Base-by-base conservation (phyloP, 1,140 invertebrate genomes). In the Ceratitis capitata region DNA sequence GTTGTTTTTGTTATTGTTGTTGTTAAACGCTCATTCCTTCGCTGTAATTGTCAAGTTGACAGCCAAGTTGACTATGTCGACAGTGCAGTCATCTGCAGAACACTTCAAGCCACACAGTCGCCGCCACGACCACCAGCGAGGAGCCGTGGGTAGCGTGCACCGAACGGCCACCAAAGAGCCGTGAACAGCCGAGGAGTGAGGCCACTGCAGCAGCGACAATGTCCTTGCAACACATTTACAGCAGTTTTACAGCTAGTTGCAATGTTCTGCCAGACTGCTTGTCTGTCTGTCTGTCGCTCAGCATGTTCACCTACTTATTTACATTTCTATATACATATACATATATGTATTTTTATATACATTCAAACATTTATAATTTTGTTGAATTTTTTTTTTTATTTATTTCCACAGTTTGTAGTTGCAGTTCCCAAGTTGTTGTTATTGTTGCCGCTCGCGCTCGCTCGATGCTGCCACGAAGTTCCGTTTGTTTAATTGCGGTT, bases 401-500 rank as follows among this genome's bases (percentile, higher is more conserved):
- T 64, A 10, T 14, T 16, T n/a, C n/a, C n/a, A n/a, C n/a, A n/a
- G 19, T 5, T 39, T n/a, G 29, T 42, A 39, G 64, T 45, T 78
- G 69, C 39, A 26, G n/a, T 78, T 42, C 35, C 39, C 16, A n/a
- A 10, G 6, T 14, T 10, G 3, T 45, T 78, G n/a, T 19, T 45
- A 39, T 78, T 23, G 69, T 78, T 32, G n/a, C 19, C 23, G 69
- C 10, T 45, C 45, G 39, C 69, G 69, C 39, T n/a, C 39, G 69
- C 39, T n/a, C 39, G 39, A 10, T 45, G 69, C 23, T 78, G 69
- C 69, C 32, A 78, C 69, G 23, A 39, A 78, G 69, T 78, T 78
- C 69, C 69, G 69, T 78, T 78, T 45, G 69, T 78, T 78, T 78
- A 78, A 78, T 78, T 78, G 69, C 69, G 69, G 69, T 78, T 45